Evolutionary conservation across 2,888 invertebrate species (phyloP).

Genomic region (Helleia helle): DNA sequence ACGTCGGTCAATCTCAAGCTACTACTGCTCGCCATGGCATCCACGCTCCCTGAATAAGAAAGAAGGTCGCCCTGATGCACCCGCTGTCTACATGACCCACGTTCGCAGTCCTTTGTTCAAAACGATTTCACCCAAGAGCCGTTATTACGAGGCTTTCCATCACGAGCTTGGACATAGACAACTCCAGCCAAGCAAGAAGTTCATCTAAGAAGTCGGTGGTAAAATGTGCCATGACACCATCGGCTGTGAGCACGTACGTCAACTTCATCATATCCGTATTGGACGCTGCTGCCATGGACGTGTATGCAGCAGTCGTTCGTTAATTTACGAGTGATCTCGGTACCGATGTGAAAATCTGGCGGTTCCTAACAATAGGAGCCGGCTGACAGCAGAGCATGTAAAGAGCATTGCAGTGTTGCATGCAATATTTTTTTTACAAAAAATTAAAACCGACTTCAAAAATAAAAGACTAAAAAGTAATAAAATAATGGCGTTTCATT

Average conservation of each 20-base stretch:
- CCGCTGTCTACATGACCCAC: constrained; percentile 58
- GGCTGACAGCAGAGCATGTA: too few relatives aligned
- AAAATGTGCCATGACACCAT: constrained; percentile 43
- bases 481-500: too few relatives aligned
- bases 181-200: constrained; percentile 41
- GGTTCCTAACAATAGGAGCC: too few relatives aligned
- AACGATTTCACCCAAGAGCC: constrained; percentile 51
- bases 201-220: constrained; percentile 44
- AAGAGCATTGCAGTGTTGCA: too few relatives aligned
- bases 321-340: too few relatives aligned
- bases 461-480: too few relatives aligned
- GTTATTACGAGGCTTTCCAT: constrained; percentile 32
- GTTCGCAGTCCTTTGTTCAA: constrained; percentile 55
- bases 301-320: too few relatives aligned
- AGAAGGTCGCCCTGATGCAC: constrained; percentile 52
- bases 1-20: constrained; percentile 52
- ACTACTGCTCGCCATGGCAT: constrained; percentile 46
- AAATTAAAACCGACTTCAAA: too few relatives aligned
- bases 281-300: constrained; percentile 78
- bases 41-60: constrained; percentile 47
- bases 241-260: constrained; percentile 57
- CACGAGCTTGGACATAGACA: constrained; percentile 39
- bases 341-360: too few relatives aligned
- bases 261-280: constrained; percentile 76
- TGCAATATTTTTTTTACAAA: too few relatives aligned